A percentile compares a stretch with the other conserved stretches of the same genome.
Conservation (phyloP, 1,140 invertebrate genomes). For the Latrodectus geometricus region DNA sequence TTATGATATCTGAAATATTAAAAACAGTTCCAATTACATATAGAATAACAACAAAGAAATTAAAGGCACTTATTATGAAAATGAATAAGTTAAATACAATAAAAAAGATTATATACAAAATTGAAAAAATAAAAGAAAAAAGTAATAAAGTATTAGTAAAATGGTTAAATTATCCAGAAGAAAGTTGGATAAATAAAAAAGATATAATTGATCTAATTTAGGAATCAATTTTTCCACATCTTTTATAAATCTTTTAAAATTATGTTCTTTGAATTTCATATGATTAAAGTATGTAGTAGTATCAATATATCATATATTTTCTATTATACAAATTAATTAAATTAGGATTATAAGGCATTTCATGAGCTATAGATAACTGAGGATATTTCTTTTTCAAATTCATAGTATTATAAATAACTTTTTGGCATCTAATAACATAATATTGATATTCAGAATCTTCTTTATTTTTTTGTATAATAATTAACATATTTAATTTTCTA, state of each 20-base stretch:
- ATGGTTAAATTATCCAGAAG: neutral
- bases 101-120: too few species aligned
- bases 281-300: constrained; percentile 2
- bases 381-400: constrained; percentile 14
- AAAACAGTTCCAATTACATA: neutral
- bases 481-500: neutral
- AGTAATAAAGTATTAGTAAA: too few species aligned
- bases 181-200: neutral
- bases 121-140: too few species aligned
- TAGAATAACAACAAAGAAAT: neutral
- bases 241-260: too few species aligned
- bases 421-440: constrained; percentile 5
- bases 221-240: too few species aligned
- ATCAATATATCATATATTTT: too few species aligned
- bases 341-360: constrained; percentile 30
- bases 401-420: neutral
- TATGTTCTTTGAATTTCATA: neutral
- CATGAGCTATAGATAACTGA: neutral
- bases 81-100: too few species aligned
- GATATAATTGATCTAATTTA: neutral
- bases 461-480: constrained; percentile 6
- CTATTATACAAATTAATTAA: constrained; percentile 10
- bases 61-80: neutral
- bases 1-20: neutral
- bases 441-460: neutral